phyloP scores from a whole-genome alignment of 2,113 vertebrate species.

The Abramis brama region DNA sequence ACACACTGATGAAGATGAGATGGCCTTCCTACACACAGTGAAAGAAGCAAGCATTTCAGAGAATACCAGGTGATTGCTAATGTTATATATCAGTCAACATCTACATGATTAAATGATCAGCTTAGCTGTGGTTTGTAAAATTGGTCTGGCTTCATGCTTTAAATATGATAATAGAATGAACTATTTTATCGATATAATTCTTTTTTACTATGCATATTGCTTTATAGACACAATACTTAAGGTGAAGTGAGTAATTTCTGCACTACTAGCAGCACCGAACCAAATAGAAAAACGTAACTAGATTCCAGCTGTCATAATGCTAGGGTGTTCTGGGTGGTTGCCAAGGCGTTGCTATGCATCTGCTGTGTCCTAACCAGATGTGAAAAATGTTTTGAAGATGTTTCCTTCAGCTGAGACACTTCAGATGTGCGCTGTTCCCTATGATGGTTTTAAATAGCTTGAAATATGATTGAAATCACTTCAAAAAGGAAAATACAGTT shows the following conservation, averaged over 20 bases:
- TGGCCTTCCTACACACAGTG: slow-evolving; percentile 31
- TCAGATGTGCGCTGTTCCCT: too few relatives aligned
- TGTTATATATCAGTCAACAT: not conserved
- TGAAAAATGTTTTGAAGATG: too few relatives aligned
- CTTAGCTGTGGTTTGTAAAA: not conserved
- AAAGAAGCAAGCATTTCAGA: not conserved
- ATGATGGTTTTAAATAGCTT: too few relatives aligned
- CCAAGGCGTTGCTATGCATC: too few relatives aligned
- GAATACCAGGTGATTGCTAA: not conserved
- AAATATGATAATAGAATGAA: not conserved
- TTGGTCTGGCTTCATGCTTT: not conserved
- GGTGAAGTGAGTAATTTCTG: slow-evolving; percentile 1
- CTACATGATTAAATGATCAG: not conserved
- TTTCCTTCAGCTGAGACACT: too few relatives aligned
- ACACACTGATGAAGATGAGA: not conserved
- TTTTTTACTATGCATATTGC: not conserved
- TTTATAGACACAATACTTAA: not conserved
- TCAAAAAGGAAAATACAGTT: too few relatives aligned
- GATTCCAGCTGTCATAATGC: not conserved
- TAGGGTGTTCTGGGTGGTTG: too few relatives aligned
- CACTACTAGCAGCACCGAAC: not conserved
- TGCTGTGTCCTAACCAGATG: too few relatives aligned
- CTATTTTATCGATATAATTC: not conserved
- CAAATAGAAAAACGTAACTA: not conserved
- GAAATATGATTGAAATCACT: too few relatives aligned